Conservation (phyloP, 2,888 invertebrate species). For the Junonia oenone region DNA sequence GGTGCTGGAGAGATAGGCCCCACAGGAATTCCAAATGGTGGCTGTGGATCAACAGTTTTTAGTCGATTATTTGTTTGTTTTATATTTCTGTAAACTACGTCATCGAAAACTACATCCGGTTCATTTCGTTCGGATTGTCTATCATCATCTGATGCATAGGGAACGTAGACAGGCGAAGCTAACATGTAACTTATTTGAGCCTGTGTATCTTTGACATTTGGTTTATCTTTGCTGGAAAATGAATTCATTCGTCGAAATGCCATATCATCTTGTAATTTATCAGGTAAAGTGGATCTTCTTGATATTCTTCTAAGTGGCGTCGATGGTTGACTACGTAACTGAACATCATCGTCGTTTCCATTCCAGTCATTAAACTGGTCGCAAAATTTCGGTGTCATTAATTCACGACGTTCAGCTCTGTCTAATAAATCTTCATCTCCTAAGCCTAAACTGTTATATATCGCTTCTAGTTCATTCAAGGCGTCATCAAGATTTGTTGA, state of each 20-base stretch:
- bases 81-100: constrained; percentile 90
- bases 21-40: constrained; percentile 93
- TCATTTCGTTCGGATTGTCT: constrained; percentile 82
- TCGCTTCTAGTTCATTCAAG: constrained; percentile 92
- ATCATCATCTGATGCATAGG: constrained; percentile 68
- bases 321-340: constrained; percentile 66
- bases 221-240: constrained; percentile 68
- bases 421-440: constrained; percentile 90
- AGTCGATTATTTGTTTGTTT: constrained; percentile 86
- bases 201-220: constrained; percentile 58
- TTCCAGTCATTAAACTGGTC: constrained; percentile 73
- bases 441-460: constrained; percentile 91
- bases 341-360: constrained; percentile 69
- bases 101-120: constrained; percentile 90
- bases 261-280: constrained; percentile 88
- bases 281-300: constrained; percentile 78
- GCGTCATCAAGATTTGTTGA: constrained; percentile 92
- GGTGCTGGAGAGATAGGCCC: constrained; percentile 90
- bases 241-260: constrained; percentile 86
- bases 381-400: constrained; percentile 76
- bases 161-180: constrained; percentile 83
- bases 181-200: constrained; percentile 83
- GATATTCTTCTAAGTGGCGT: constrained; percentile 63
- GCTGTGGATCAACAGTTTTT: constrained; percentile 88
- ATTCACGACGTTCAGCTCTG: constrained; percentile 86